phyloP scores from a whole-genome alignment of 2,888 invertebrate genomes.

The Leptinotarsa peninsularis region DNA sequence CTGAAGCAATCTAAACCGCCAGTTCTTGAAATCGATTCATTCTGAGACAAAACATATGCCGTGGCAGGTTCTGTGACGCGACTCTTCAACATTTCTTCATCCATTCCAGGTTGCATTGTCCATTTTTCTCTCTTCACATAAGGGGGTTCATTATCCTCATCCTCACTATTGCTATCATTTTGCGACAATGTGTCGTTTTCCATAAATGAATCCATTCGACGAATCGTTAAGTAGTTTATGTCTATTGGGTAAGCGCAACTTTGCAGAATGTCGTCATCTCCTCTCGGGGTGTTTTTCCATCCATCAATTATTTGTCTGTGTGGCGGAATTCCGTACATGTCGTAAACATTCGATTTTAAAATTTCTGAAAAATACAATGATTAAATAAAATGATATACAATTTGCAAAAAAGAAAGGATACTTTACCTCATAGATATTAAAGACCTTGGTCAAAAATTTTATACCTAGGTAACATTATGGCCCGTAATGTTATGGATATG shows the following conservation, averaged over 20 bases:
- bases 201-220: not conserved
- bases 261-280: slow-evolving; percentile 46
- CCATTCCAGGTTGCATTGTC: no score
- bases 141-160: not conserved
- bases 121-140: not conserved
- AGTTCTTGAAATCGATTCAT: no score
- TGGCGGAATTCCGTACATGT: slow-evolving; percentile 43
- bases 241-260: slow-evolving; percentile 35
- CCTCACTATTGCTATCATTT: not conserved
- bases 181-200: not conserved
- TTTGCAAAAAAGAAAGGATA: not conserved
- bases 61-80: no score
- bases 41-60: no score
- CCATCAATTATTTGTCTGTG: slow-evolving; percentile 48
- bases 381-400: not conserved
- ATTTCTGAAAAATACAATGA: slow-evolving; percentile 71
- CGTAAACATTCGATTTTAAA: slow-evolving; percentile 38
- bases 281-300: slow-evolving; percentile 45
- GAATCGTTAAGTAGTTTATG: slow-evolving; percentile 44
- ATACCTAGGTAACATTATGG: no score
- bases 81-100: no score
- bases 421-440: no score
- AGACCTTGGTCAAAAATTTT: no score
- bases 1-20: no score
- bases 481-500: not conserved